Base-by-base conservation (phyloP, 1,140 invertebrate species). In the Lucilia sericata region DNA sequence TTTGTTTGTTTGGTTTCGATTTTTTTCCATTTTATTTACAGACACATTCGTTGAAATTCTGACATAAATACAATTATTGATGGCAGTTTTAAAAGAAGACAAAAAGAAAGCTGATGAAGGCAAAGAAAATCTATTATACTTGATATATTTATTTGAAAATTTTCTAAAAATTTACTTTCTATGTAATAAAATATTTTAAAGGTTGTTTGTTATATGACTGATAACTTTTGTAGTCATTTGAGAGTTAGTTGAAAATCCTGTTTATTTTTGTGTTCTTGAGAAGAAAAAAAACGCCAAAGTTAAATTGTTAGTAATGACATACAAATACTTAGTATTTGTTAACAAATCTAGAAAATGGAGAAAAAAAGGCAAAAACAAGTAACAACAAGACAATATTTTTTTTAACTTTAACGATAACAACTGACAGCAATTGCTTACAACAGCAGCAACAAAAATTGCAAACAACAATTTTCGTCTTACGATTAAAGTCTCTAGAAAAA, bases 51-150 rank as follows among this genome's bases (percentile, higher is more conserved):
- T 88, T 88, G 87, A 89, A 89, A 88, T 86, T 85, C 88, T 90
- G 88, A 89, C 88, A 90, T 88, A 90, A 90, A 90, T 90, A 90
- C 88, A 90, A 90, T 90, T 90, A 90, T 88, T 89, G 88, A 90
- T 90, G 76, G 76, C 76, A 80, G 76, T 80, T 80, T 80, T 80
- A 60, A n/a, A 60, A 14, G 7, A n/a, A 17, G 19, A 1, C 5
- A 76, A 34, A 10, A 42, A 42, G 10, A 0, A 75, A 42, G 12
- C 2, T 8, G 42, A 75, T 75, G 74, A 75, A 75, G 42, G 42
- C 42, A 42, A 42, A 10, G 1, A 30, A 42, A 42, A 42, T 42
- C 42, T 42, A 42, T 42, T 42, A 42, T 7, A 3, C 25, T 30
- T 30, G 25, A 30, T 30, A 30, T 30, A 42, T 8, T 42, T 42